Conservation (phyloP, 2,888 invertebrate species). For the Drosophila lutescens region DNA sequence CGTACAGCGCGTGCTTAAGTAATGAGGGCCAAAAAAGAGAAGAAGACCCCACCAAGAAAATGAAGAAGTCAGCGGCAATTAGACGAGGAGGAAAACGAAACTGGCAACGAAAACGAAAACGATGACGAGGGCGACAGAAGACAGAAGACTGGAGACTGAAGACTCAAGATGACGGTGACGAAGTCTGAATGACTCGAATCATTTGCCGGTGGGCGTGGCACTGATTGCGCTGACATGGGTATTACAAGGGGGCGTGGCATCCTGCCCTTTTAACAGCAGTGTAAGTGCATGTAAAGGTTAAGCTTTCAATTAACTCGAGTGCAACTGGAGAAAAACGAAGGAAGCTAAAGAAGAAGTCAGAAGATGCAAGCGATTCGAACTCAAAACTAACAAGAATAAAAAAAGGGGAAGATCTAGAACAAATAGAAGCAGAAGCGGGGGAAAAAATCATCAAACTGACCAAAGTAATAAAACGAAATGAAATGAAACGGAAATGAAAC, state of each 20-base stretch:
- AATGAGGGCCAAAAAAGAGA: constrained; percentile 58
- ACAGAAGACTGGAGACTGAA: constrained; percentile 17
- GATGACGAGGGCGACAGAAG: constrained; percentile 18
- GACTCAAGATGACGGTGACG: constrained; percentile 10
- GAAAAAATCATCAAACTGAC: constrained; percentile 61
- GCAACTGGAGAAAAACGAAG: constrained; percentile 14
- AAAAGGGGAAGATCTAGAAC: background rate
- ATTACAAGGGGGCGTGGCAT: constrained; percentile 43
- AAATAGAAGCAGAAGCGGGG: background rate
- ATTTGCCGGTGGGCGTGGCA: constrained; percentile 42
- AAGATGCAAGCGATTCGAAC: constrained; percentile 40
- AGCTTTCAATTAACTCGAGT: constrained; percentile 68
- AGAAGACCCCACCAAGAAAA: constrained; percentile 8
- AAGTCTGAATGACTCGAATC: constrained; percentile 51
- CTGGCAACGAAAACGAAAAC: constrained; percentile 24
- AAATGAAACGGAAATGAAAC: constrained; percentile 81
- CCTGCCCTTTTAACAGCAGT: constrained; percentile 3
- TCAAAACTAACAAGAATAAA: constrained; percentile 55
- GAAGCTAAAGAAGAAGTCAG: background rate
- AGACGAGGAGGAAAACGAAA: constrained; percentile 44
- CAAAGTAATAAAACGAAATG: constrained; percentile 78
- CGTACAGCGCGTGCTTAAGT: constrained; percentile 67
- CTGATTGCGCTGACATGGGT: constrained; percentile 47
- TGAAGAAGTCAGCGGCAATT: constrained; percentile 65
- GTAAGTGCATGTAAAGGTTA: constrained; percentile 58